Conservation (phyloP, 2,888 invertebrate species). For the Andrena hattorfiana region DNA sequence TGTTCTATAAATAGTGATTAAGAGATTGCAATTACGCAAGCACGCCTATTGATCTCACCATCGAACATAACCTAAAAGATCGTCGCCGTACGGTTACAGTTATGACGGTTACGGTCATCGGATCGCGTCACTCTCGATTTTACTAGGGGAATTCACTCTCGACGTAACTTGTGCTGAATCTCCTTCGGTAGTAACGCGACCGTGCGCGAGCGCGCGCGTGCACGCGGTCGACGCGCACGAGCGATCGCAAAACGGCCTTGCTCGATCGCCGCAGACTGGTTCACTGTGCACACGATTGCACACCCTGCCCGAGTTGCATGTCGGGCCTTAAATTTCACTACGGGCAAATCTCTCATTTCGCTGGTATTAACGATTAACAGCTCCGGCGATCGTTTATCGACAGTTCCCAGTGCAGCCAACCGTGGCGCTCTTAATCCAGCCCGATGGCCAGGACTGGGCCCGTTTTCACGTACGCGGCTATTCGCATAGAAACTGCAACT, state of each 20-base stretch:
- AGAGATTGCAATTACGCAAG: not conserved
- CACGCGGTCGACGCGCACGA: constrained; percentile 71
- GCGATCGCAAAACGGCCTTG: constrained; percentile 77
- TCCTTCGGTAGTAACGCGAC: constrained; percentile 65
- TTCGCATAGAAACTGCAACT: constrained; percentile 1
- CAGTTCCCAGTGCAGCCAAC: constrained; percentile 16
- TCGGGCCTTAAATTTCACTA: constrained; percentile 57
- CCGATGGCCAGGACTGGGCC: constrained; percentile 22
- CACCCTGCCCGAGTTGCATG: constrained; percentile 15
- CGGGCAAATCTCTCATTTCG: constrained; percentile 54
- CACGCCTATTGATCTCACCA: not conserved
- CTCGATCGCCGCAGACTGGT: constrained; percentile 59
- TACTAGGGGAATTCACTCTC: constrained; percentile 77
- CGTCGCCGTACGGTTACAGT: constrained; percentile 44
- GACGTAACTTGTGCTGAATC: constrained; percentile 66
- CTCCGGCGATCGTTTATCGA: constrained; percentile 38
- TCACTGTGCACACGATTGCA: constrained; percentile 52
- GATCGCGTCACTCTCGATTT: constrained; percentile 76
- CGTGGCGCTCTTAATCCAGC: constrained; percentile 54
- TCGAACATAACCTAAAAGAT: not conserved
- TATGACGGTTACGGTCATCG: constrained; percentile 70
- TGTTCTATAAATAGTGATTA: not conserved
- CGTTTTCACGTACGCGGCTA: constrained; percentile 21
- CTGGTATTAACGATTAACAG: constrained; percentile 52
- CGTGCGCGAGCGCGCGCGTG: constrained; percentile 27